A percentile compares a stretch with the other conserved stretches of the same genome.
These are phyloP conservation scores for Chiroxiphia lanceolata DNA, from an alignment of 2,797 vertebrate genomes.

Conservation along the genomic window DNA sequence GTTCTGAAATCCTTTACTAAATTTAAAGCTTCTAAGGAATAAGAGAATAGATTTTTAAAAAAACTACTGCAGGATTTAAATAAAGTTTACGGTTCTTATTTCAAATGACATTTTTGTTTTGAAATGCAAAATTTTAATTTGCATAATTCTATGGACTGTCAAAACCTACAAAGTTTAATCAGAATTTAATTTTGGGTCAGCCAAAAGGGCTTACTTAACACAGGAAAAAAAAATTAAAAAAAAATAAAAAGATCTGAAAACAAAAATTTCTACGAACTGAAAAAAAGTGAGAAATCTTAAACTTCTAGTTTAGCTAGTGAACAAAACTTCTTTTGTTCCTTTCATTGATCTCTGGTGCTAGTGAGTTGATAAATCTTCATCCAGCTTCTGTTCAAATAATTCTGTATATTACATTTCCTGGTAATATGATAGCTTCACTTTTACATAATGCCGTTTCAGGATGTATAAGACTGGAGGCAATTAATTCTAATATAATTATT, in stretches of 20 bases:
- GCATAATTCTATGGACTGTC: background rate
- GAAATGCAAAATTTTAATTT: background rate
- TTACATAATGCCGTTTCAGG: background rate
- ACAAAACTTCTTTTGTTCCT: background rate
- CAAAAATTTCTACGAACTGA: background rate
- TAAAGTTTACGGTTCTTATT: background rate
- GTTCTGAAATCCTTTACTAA: background rate
- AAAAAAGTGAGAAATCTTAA: background rate
- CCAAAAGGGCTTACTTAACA: background rate
- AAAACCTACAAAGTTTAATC: background rate
- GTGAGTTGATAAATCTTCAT: background rate
- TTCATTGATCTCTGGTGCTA: background rate
- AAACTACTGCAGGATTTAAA: background rate
- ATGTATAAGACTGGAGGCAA: background rate
- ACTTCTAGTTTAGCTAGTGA: background rate
- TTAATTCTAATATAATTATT: conserved; percentile 1
- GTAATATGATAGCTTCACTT: background rate
- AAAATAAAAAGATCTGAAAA: background rate
- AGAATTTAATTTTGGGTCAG: background rate
- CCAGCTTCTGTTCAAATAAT: background rate
- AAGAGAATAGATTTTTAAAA: background rate
- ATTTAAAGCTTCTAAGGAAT: background rate
- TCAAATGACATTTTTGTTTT: background rate
- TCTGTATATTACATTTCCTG: background rate
- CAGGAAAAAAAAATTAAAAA: too few relatives aligned